These are phyloP conservation scores for Hylyphantes graminicola DNA, from an alignment of 1,140 invertebrate genomes.

Conservation along the genomic window DNA sequence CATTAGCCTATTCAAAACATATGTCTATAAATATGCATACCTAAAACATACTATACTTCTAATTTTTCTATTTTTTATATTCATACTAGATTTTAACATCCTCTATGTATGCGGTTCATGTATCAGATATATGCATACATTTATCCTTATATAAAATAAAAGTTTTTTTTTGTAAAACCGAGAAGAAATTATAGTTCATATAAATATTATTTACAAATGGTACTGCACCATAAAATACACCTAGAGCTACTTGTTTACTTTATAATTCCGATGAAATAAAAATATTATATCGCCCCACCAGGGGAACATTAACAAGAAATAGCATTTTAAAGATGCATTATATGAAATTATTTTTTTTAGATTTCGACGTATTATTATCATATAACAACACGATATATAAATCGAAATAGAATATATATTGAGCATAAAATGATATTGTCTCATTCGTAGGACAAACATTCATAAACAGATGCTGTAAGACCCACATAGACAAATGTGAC, in stretches of 20 bases:
- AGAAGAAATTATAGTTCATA: conserved; percentile 3
- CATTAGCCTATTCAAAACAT: no score
- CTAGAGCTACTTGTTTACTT: conserved; percentile 19
- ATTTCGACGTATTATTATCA: not conserved
- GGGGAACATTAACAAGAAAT: conserved; percentile 25
- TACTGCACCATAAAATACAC: conserved; percentile 13
- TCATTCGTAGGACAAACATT: conserved; percentile 1
- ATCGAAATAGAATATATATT: conserved; percentile 48
- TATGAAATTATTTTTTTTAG: conserved; percentile 26
- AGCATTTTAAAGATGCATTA: conserved; percentile 29
- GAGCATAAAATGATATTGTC: conserved; percentile 39
- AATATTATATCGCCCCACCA: conserved; percentile 19
- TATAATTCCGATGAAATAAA: conserved; percentile 17
- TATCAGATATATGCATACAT: not conserved
- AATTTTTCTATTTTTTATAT: no score
- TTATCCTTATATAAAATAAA: conserved; percentile 30
- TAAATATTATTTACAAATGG: conserved; percentile 31
- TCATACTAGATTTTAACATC: no score
- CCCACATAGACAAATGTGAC: not conserved
- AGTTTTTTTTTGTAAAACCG: conserved; percentile 10
- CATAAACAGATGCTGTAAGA: conserved; percentile 11
- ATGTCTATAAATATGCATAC: no score
- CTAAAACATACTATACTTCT: no score
- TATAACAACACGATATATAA: conserved; percentile 46
- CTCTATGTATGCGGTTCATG: not conserved